Percentiles rank a stretch among this genome's conserved stretches.
Conservation (phyloP, 2,797 vertebrate genomes). For the Argyrosomus regius region DNA sequence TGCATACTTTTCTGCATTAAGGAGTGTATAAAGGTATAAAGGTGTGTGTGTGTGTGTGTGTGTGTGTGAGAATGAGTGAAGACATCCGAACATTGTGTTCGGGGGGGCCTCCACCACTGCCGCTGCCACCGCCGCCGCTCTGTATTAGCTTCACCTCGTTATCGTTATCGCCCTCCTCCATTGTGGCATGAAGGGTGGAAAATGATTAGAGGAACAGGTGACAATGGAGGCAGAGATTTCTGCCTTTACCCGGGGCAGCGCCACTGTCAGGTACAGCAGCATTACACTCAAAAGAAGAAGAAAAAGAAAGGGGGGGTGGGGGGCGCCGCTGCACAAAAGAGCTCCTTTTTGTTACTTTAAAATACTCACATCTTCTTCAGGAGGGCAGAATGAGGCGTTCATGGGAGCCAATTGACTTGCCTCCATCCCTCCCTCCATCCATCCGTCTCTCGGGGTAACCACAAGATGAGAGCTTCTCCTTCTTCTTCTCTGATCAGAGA, state of each 20-base stretch:
- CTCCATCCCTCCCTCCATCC: conserved; percentile 41
- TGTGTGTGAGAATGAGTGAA: conserved; percentile 59
- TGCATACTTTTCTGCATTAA: conserved; percentile 45
- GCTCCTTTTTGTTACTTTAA: conserved; percentile 67
- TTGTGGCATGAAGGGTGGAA: conserved; percentile 81
- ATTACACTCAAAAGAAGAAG: conserved; percentile 76
- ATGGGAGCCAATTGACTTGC: conserved; percentile 64
- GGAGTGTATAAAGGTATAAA: conserved; percentile 31
- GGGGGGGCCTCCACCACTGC: conserved; percentile 2
- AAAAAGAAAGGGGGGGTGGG: conserved; percentile 9
- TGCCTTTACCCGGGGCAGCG: conserved; percentile 75
- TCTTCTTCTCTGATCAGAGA: conserved; percentile 25
- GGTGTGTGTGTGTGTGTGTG: conserved; percentile 30
- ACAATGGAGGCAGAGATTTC: conserved; percentile 84
- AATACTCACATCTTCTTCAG: conserved; percentile 77
- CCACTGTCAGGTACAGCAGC: conserved; percentile 80
- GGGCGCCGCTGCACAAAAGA: conserved; percentile 73
- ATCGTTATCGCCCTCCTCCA: conserved; percentile 82
- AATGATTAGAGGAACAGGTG: conserved; percentile 87
- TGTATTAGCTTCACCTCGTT: conserved; percentile 84
- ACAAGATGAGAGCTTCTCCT: neutral
- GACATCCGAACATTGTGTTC: conserved; percentile 76
- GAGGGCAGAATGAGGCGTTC: conserved; percentile 50
- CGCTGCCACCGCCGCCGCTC: conserved; percentile 58
- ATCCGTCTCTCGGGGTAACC: conserved; percentile 6